A percentile compares a stretch with the other conserved stretches of the same genome.
phyloP scores from a whole-genome alignment of 2,797 vertebrate species.

The Numenius phaeopus region DNA sequence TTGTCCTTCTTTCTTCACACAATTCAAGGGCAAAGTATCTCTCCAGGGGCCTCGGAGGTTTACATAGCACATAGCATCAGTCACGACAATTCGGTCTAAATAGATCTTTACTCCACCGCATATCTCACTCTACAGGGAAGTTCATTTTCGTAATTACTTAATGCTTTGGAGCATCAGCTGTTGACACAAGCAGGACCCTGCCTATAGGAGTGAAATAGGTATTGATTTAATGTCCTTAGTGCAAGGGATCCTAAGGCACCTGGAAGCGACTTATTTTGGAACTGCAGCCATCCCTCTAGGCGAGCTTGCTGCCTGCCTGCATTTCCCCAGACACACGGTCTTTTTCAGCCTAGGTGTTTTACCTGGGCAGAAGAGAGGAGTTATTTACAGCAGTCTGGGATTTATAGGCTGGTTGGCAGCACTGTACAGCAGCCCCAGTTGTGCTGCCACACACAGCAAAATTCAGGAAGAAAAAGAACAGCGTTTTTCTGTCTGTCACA shows the following conservation, averaged over 20 bases:
- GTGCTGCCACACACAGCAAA: neutral
- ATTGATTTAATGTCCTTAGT: neutral
- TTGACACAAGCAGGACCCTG: neutral
- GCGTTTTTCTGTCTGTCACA: neutral
- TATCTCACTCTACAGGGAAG: neutral
- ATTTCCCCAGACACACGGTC: neutral
- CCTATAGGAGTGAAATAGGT: neutral
- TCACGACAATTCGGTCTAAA: neutral
- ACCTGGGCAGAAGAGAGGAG: neutral
- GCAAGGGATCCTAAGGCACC: neutral
- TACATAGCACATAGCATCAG: neutral
- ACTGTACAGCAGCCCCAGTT: neutral
- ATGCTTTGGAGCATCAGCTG: neutral
- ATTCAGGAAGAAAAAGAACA: neutral
- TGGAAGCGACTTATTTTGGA: neutral
- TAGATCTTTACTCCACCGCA: neutral
- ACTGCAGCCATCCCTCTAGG: neutral
- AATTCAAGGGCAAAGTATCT: neutral
- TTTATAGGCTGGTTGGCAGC: neutral
- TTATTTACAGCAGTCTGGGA: neutral
- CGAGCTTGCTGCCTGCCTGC: neutral
- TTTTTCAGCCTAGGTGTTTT: neutral
- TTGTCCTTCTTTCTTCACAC: neutral
- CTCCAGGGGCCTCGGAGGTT: accelerated
- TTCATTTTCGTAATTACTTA: neutral